A percentile compares a stretch with the other conserved stretches of the same genome.
Conservation (phyloP, 2,797 vertebrate species). For the Hypotaenidia okinawae region DNA sequence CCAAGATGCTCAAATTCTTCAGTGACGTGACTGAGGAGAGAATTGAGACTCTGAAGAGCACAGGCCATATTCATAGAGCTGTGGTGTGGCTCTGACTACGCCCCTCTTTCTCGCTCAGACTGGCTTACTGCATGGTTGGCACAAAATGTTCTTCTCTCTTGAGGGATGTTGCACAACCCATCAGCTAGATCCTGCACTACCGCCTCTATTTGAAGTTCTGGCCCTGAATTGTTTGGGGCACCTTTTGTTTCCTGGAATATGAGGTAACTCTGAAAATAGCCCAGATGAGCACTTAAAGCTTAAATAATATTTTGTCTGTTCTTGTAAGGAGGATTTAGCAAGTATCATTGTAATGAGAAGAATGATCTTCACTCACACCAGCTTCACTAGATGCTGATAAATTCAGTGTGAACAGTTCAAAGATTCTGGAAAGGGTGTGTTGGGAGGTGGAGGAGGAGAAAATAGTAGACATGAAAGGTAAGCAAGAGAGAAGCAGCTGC, state of each 20-base stretch:
- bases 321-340: not conserved
- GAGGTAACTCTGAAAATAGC: not conserved
- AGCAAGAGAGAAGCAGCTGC: not conserved
- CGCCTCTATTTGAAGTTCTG: not conserved
- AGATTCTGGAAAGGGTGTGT: not conserved
- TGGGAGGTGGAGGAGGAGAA: not conserved
- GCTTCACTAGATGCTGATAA: not conserved
- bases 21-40: not conserved
- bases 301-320: not conserved
- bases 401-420: not conserved
- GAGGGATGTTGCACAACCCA: not conserved
- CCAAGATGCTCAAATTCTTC: not conserved
- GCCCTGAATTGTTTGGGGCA: fast-evolving
- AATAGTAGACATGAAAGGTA: not conserved
- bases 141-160: fast-evolving
- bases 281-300: not conserved
- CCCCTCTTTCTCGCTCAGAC: not conserved
- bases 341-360: not conserved
- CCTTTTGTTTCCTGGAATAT: not conserved
- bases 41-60: fast-evolving
- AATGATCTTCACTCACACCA: not conserved
- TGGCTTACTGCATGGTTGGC: not conserved
- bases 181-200: not conserved
- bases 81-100: not conserved
- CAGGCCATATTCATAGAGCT: not conserved